These are phyloP conservation scores for Ceyx cyanopectus DNA, from an alignment of 2,113 vertebrate species.

Conservation along the genomic window DNA sequence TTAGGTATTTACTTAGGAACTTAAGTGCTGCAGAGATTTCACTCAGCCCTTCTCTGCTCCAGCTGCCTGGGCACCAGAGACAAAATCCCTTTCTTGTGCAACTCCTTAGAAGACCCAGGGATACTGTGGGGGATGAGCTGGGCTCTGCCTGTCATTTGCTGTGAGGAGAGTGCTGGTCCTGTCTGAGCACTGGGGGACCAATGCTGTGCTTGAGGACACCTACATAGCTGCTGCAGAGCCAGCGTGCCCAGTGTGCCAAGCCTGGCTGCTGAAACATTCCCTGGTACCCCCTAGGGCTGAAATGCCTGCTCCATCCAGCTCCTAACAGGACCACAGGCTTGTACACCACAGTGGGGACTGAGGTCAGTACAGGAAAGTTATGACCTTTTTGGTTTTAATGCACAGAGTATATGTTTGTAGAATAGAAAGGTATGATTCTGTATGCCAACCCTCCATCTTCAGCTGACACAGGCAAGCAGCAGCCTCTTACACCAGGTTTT, in stretches of 20 bases:
- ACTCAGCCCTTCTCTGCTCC: not conserved
- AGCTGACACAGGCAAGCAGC: not conserved
- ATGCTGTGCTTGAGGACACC: accelerated
- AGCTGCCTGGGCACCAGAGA: not conserved
- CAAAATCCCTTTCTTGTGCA: not conserved
- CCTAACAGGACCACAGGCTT: not conserved
- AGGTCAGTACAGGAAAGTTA: not conserved
- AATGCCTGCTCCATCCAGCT: not conserved
- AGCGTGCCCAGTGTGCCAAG: accelerated
- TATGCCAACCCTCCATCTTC: accelerated
- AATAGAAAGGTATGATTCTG: not conserved
- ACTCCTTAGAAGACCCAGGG: accelerated
- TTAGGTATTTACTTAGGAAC: conserved; percentile 48
- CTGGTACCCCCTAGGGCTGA: accelerated
- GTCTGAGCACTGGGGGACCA: accelerated
- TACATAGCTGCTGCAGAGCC: accelerated
- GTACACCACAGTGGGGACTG: accelerated
- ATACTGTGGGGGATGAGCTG: not conserved
- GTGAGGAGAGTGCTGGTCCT: not conserved
- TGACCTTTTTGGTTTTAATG: not conserved
- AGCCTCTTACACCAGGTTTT: not conserved
- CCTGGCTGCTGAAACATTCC: not conserved
- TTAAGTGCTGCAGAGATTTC: conserved; percentile 50
- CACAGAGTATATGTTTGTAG: not conserved
- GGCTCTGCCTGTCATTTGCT: not conserved